Base-by-base conservation (phyloP, 2,888 invertebrate species). In the Ennomos fuscantarius region DNA sequence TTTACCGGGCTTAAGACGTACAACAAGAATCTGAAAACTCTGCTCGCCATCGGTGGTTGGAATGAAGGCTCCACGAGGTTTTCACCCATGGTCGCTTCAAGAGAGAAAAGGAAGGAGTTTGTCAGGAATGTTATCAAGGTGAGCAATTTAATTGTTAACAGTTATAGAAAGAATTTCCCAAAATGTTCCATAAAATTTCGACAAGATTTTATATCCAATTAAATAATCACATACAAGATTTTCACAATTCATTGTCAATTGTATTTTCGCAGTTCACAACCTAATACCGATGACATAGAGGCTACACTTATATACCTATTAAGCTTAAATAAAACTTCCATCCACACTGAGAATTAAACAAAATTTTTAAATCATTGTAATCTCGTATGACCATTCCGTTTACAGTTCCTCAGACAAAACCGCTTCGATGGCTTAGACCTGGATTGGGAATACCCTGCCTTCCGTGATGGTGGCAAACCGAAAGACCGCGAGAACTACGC, bases 1-100 rank as follows among this genome's bases (percentile, higher is more conserved):
- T 98, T 98, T 88, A 97, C 96, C 37, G 98, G 97, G 0, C 93
- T 98, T 58, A 98, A 98, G 89, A 97, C 97, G 0, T 98, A 97
- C 93, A 98, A 98, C 88, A 97, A 97, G 82, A 95, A 97, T 64
- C 84, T 98, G 78, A 98, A 98, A 88, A 98, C 98, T 0, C 87
- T 98, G 91, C 93, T 98, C 68, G 98, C 98, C 9, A 97, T 98
- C 71, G 98, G 98, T 1, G 94, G 98, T 0, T 98, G 98, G 98
- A 98, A 98, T 86, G 98, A 98, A 84, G 98, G 97, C 11, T 98
- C 97, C 0, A 93, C 95, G 11, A 81, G 94, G 51, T 98, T 98
- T 87, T 98, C 98, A 0, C 95, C 96, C n/a, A 94, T 98, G 93
- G 97, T 98, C 1, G 97, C 96, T 1, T 95, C 94, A 69, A 79